Percentiles rank a stretch among this genome's conserved stretches.
Conservation (phyloP, 2,888 invertebrate species). For the Eudasyphora cyanicolor region DNA sequence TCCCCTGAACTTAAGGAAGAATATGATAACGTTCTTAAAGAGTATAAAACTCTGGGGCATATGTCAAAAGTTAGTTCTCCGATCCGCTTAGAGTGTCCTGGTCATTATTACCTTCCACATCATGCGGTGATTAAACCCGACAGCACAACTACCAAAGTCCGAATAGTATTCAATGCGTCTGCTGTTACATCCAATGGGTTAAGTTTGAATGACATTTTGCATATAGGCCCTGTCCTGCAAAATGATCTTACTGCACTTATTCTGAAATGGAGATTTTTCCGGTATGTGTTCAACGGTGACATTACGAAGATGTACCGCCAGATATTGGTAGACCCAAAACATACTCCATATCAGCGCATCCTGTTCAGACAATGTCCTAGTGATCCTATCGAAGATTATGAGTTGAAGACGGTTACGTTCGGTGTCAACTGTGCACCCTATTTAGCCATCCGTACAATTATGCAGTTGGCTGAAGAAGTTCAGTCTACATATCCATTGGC, state of each 20-base stretch:
- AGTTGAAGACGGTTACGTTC: slow-evolving; percentile 52
- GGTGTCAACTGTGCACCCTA: slow-evolving; percentile 59
- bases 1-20: neutral
- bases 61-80: slow-evolving; percentile 58
- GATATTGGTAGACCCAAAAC: slow-evolving; percentile 24
- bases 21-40: slow-evolving; percentile 35
- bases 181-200: slow-evolving; percentile 34
- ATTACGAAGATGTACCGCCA: slow-evolving; percentile 60
- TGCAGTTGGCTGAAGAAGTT: slow-evolving; percentile 37
- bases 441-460: slow-evolving; percentile 52
- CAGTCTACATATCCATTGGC: slow-evolving; percentile 13
- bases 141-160: slow-evolving; percentile 50
- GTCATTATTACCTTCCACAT: slow-evolving; percentile 52
- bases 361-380: neutral
- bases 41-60: slow-evolving; percentile 67
- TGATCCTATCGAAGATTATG: slow-evolving; percentile 21
- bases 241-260: slow-evolving; percentile 12
- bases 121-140: slow-evolving; percentile 53
- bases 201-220: slow-evolving; percentile 39
- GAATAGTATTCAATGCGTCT: slow-evolving; percentile 61
- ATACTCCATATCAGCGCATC: slow-evolving; percentile 14
- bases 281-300: slow-evolving; percentile 51
- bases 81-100: neutral
- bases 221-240: slow-evolving; percentile 49
- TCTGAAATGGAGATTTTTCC: slow-evolving; percentile 37